Percentiles rank a stretch among this genome's conserved stretches.
Evolutionary conservation across 2,113 vertebrate genomes (phyloP).

Genomic region (Macaca nemestrina): DNA sequence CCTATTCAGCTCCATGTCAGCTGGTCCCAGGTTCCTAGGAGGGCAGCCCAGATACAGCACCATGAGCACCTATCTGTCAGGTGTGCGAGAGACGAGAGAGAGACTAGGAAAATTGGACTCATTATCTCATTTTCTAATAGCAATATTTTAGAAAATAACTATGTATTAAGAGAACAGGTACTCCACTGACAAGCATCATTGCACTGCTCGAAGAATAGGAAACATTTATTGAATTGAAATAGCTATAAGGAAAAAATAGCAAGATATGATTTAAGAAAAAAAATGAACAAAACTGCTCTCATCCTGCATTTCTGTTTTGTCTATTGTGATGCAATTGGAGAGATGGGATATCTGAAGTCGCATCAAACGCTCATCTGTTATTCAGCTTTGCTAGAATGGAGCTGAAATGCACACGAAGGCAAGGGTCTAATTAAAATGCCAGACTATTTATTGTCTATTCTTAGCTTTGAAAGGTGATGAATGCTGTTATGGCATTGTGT

Average conservation of each 20-base stretch:
- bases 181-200: not conserved
- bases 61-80: not conserved
- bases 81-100: not conserved
- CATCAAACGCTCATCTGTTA: not conserved
- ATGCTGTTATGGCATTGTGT: not conserved
- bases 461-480: conserved; percentile 47
- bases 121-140: not conserved
- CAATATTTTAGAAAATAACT: not conserved
- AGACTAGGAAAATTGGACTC: not conserved
- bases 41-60: not conserved
- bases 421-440: conserved; percentile 49
- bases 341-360: not conserved
- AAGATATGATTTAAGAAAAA: not conserved
- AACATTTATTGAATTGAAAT: not conserved
- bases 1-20: not conserved
- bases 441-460: conserved; percentile 31
- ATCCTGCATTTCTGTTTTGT: not conserved
- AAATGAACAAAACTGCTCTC: not conserved
- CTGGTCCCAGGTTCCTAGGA: not conserved
- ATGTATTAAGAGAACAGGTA: not conserved
- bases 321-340: not conserved
- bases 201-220: not conserved
- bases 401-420: not conserved
- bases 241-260: not conserved
- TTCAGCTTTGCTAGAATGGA: not conserved